A percentile compares a stretch with the other conserved stretches of the same genome.
These are phyloP conservation scores for Parazoanthus swiftii DNA, from an alignment of 92 coral and sea anemone species.

Conservation along the genomic window DNA sequence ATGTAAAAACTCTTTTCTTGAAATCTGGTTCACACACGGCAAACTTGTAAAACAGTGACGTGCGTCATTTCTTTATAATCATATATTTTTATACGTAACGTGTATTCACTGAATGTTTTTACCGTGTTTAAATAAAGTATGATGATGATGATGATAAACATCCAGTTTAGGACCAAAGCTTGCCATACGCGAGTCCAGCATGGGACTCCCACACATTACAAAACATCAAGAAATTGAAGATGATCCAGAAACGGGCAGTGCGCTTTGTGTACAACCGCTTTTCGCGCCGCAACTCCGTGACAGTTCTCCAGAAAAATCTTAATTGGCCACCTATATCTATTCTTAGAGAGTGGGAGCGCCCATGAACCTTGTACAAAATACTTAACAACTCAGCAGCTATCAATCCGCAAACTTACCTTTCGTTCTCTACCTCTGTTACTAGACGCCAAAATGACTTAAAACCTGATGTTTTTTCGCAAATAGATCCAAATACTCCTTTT, in stretches of 20 bases:
- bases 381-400: neutral
- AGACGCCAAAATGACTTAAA: conserved; percentile 4
- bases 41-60: too few species aligned
- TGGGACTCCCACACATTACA: neutral
- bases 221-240: neutral
- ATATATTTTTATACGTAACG: too few species aligned
- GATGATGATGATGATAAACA: too few species aligned
- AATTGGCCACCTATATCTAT: neutral
- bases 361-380: conserved; percentile 1
- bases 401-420: conserved; percentile 2
- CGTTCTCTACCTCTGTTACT: too few species aligned
- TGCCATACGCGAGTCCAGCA: neutral
- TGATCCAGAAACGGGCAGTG: too few species aligned
- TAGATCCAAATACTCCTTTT: too few species aligned
- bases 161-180: too few species aligned
- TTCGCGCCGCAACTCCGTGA: neutral
- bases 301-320: neutral
- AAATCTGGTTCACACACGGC: too few species aligned
- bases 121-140: too few species aligned
- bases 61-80: too few species aligned
- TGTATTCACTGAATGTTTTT: too few species aligned
- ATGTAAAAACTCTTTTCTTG: too few species aligned
- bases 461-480: conserved; percentile 17
- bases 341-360: neutral
- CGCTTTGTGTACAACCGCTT: neutral